Percentiles rank a stretch among this genome's conserved stretches.
Evolutionary conservation across 2,888 invertebrate species (phyloP).

Genomic region (Drosophila testacea): DNA sequence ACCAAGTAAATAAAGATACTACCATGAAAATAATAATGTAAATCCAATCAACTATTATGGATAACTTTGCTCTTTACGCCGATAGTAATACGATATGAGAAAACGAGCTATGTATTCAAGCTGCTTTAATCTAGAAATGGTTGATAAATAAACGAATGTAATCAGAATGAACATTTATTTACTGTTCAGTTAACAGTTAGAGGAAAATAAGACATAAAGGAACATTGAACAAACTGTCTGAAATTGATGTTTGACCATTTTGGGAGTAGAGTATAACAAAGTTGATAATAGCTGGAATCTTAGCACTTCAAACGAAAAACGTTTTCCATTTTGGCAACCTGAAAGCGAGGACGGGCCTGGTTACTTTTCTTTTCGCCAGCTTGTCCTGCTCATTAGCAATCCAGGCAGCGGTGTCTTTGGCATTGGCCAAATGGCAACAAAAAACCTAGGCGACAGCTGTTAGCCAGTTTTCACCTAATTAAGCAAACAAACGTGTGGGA

Average conservation of each 20-base stretch:
- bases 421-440: constrained; percentile 24
- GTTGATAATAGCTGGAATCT: constrained; percentile 58
- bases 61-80: too few species aligned
- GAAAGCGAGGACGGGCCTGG: constrained; percentile 66
- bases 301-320: constrained; percentile 69
- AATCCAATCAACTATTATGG: too few species aligned
- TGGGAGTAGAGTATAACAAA: constrained; percentile 25
- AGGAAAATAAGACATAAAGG: background rate
- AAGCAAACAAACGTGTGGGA: constrained; percentile 79
- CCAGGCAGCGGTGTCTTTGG: constrained; percentile 58
- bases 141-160: too few species aligned
- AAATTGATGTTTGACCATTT: background rate
- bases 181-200: too few species aligned
- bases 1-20: too few species aligned
- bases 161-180: too few species aligned
- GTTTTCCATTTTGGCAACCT: constrained; percentile 62
- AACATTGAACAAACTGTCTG: constrained; percentile 1
- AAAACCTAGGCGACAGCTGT: constrained; percentile 61
- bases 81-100: too few species aligned
- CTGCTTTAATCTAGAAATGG: too few species aligned
- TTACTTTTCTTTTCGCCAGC: constrained; percentile 80
- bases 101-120: too few species aligned
- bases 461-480: constrained; percentile 77
- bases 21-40: too few species aligned
- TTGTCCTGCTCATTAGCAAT: constrained; percentile 77